phyloP scores from a whole-genome alignment of 2,888 invertebrate genomes.

The Drosophila atroscutellata region DNA sequence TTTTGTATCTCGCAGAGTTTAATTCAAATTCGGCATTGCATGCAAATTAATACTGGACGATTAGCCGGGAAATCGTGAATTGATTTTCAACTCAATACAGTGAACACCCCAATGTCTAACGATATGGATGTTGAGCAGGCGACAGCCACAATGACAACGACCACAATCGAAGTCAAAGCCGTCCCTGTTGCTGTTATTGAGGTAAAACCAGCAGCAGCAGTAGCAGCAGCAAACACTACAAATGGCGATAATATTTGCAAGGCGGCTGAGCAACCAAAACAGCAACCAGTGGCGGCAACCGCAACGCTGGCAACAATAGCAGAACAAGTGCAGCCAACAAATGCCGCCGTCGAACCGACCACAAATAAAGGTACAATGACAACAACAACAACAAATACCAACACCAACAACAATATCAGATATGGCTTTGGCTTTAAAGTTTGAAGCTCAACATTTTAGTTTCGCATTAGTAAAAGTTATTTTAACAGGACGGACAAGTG shows the following conservation, averaged over 20 bases:
- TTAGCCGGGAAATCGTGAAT: conserved; percentile 37
- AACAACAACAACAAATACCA: conserved; percentile 22
- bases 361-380: conserved; percentile 62
- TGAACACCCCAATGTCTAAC: conserved; percentile 56
- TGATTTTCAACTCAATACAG: conserved; percentile 39
- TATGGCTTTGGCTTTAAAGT: conserved; percentile 31
- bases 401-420: conserved; percentile 14
- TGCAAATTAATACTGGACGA: conserved; percentile 34
- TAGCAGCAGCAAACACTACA: conserved; percentile 27
- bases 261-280: conserved; percentile 28
- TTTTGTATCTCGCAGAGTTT: conserved; percentile 9
- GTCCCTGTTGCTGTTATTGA: conserved; percentile 50
- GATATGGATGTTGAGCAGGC: conserved; percentile 73
- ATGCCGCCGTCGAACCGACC: conserved; percentile 34
- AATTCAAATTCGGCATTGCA: conserved; percentile 28
- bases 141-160: conserved; percentile 35
- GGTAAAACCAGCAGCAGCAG: conserved; percentile 31
- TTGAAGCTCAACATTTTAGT: conserved; percentile 39
- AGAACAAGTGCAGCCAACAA: conserved; percentile 66
- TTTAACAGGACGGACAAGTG: conserved; percentile 34
- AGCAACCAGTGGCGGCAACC: conserved; percentile 50
- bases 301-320: conserved; percentile 43
- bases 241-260: conserved; percentile 66
- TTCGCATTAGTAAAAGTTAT: conserved; percentile 72
- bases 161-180: conserved; percentile 54